Evolutionary conservation across 2,797 vertebrate genomes (phyloP), one percentile per base, ranked within the genome.

Genomic region (Phataginus tricuspis): DNA sequence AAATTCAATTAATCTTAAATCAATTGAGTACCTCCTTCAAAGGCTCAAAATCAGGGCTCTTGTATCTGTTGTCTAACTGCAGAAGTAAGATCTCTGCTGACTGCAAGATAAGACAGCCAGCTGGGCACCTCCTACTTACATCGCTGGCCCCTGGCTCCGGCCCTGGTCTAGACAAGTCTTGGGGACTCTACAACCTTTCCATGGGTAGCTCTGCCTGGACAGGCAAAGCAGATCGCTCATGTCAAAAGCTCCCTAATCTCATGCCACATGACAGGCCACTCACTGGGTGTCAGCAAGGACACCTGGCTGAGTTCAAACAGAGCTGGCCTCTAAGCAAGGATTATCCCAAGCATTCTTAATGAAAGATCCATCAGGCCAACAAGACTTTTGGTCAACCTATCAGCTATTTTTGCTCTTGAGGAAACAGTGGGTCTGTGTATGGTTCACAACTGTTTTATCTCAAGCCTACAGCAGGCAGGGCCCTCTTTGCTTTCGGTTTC

Each of bases 11-110:
- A 57, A 78, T 90, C 88, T 57, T 92, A 85, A 75, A 90, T 71
- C 89, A 71, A 29, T 12, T n/a, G 19, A 86, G 27, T 57, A 9
- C 45, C 59, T 94, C 82, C n/a, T 95, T 93, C 72, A 85, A 78
- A 78, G 6, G 23, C 71, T 84, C 19, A 19, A 57, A 88, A 66
- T 90, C 42, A 93, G 90, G 51, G 45, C n/a, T 78, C 39, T 94
- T 77, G 0, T 13, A 74, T 29, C n/a, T 59, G 34, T 3, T 51
- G n/a, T 71, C 74, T 75, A 79, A 92, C 29, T 82, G 37, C 21
- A 77, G 29, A 92, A 42, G 61, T 90, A 84, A 91, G 82, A 90
- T 19, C 34, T 34, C 51, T 29, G 27, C 75, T 53, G 37, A 31
- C 0, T 42, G 42, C 89, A 87, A 74, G 25, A 25, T 12, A 59